Evolutionary conservation across 2,113 vertebrate genomes (phyloP).

Genomic region (Aegithalos caudatus): DNA sequence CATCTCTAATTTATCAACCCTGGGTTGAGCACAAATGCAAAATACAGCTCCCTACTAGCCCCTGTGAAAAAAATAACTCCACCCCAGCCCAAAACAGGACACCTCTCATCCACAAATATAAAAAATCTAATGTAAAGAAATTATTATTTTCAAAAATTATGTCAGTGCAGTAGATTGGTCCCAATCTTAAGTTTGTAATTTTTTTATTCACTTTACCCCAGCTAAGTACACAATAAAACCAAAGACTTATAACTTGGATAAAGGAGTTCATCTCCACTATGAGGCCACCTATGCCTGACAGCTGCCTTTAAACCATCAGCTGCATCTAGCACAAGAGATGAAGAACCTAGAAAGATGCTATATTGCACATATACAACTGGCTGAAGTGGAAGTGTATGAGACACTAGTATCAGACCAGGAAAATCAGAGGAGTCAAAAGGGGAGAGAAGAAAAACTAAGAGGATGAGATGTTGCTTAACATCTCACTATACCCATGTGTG

Average conservation of each 20-base stretch:
- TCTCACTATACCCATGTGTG: rapidly evolving
- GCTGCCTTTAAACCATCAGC: neutral
- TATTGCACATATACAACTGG: neutral
- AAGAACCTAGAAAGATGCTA: neutral
- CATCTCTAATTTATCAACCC: neutral
- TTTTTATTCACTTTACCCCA: neutral
- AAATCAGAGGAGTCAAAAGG: neutral
- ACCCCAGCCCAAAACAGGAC: neutral
- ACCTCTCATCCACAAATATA: neutral
- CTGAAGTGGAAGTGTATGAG: neutral
- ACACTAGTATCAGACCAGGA: neutral
- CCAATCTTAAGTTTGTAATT: neutral
- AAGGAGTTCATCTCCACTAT: rapidly evolving
- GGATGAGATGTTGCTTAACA: neutral
- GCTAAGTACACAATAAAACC: neutral
- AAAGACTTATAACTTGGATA: neutral
- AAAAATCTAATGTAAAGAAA: neutral
- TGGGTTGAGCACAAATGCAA: neutral
- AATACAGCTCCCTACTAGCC: neutral
- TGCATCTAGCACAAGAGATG: neutral
- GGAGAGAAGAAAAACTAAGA: neutral
- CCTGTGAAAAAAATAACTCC: neutral
- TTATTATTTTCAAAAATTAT: neutral
- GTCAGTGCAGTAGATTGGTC: neutral
- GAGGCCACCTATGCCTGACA: neutral